phyloP scores from a whole-genome alignment of 1,140 invertebrate genomes.

The Lepidotrigona ventralis region DNA sequence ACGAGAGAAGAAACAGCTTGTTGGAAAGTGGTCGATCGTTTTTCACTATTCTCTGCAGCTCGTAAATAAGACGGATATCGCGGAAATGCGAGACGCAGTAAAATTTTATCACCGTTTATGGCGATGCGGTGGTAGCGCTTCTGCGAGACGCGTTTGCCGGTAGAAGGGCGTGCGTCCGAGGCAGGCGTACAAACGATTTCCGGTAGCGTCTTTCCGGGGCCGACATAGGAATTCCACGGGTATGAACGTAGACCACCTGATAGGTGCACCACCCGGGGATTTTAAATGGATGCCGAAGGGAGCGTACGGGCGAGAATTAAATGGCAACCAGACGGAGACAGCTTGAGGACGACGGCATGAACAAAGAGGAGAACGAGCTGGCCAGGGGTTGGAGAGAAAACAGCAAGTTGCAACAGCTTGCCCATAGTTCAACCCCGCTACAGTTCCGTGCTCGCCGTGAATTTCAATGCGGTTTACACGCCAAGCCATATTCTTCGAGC shows the following conservation, averaged over 20 bases:
- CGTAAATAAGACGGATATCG: background rate
- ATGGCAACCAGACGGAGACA: slow-evolving; percentile 57
- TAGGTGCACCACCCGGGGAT: slow-evolving; percentile 56
- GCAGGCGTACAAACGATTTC: slow-evolving; percentile 44
- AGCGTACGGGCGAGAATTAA: slow-evolving; percentile 55
- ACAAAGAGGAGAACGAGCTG: slow-evolving; percentile 33
- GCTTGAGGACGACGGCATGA: slow-evolving; percentile 26
- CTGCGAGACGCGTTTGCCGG: background rate
- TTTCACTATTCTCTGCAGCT: background rate
- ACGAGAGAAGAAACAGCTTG: background rate
- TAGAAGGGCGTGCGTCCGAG: background rate
- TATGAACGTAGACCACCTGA: slow-evolving; percentile 45
- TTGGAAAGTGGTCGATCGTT: background rate
- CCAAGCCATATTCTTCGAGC: slow-evolving; percentile 59
- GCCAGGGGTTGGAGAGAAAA: slow-evolving; percentile 61
- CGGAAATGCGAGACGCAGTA: background rate
- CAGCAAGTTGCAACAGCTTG: slow-evolving; percentile 74
- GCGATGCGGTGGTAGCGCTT: background rate
- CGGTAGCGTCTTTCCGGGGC: slow-evolving; percentile 44
- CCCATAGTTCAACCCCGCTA: slow-evolving; percentile 71
- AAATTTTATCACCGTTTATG: slow-evolving; percentile 25
- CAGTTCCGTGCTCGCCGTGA: slow-evolving; percentile 65
- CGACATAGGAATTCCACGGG: slow-evolving; percentile 40
- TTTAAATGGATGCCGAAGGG: slow-evolving; percentile 64
- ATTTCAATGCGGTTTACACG: slow-evolving; percentile 71